Conservation (phyloP, 2,888 invertebrate species). For the Tinea trinotella region DNA sequence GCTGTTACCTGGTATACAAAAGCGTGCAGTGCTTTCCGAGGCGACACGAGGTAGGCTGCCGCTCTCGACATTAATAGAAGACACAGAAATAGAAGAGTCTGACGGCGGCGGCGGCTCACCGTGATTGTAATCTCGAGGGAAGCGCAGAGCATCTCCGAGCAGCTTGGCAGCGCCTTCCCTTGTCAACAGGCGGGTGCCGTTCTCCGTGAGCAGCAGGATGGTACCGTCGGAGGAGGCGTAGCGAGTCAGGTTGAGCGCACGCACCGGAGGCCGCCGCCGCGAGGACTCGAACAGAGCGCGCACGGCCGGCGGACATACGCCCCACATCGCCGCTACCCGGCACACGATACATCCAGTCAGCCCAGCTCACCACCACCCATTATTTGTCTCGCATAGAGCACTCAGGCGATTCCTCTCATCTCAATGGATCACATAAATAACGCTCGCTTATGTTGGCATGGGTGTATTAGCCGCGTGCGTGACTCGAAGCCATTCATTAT, state of each 20-base stretch:
- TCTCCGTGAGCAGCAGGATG: constrained; percentile 76
- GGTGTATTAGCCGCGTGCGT: constrained; percentile 12
- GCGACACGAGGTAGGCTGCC: constrained; percentile 40
- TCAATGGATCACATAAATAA: neutral
- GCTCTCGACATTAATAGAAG: constrained; percentile 17
- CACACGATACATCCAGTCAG: constrained; percentile 41
- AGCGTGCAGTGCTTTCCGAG: constrained; percentile 65
- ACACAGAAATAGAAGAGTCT: constrained; percentile 19
- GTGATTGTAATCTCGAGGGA: constrained; percentile 66
- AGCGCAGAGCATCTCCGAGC: constrained; percentile 68
- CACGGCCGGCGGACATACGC: constrained; percentile 65
- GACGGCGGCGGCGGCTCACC: constrained; percentile 50
- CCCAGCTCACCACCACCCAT: constrained; percentile 10
- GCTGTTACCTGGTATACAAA: constrained; percentile 25
- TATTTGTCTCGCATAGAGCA: neutral
- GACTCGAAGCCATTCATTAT: neutral
- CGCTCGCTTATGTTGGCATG: too few species aligned
- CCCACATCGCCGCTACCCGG: constrained; percentile 65
- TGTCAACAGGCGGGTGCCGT: constrained; percentile 74
- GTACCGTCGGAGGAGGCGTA: constrained; percentile 75
- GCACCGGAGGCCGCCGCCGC: constrained; percentile 45
- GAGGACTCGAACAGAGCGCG: constrained; percentile 69
- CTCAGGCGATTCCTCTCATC: neutral
- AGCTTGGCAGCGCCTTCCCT: constrained; percentile 67
- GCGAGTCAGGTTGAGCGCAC: constrained; percentile 68